phyloP scores from a whole-genome alignment of 2,888 invertebrate species.

The Achlya flavicornis region DNA sequence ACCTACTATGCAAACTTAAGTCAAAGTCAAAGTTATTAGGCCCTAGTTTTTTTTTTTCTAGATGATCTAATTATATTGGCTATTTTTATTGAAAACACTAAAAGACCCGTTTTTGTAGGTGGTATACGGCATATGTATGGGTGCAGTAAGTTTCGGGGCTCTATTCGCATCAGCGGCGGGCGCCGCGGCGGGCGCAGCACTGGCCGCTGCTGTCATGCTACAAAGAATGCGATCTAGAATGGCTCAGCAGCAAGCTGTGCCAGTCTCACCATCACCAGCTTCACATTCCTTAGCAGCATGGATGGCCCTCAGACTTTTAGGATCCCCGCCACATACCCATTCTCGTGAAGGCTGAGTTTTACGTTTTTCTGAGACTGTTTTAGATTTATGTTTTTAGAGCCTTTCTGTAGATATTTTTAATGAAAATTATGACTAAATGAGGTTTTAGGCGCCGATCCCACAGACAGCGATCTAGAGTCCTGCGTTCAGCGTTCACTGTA shows the following conservation, averaged over 20 bases:
- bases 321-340: constrained; percentile 71
- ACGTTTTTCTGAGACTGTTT: constrained; percentile 2
- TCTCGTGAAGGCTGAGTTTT: constrained; percentile 61
- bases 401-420: neutral
- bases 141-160: constrained; percentile 94
- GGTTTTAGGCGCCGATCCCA: too few relatives aligned
- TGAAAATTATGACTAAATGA: too few relatives aligned
- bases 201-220: constrained; percentile 93
- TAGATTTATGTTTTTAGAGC: constrained; percentile 3
- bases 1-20: too few relatives aligned
- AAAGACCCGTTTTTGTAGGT: constrained; percentile 68
- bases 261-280: constrained; percentile 79
- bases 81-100: too few relatives aligned
- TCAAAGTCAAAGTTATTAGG: too few relatives aligned
- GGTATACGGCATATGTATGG: constrained; percentile 95
- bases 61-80: too few relatives aligned
- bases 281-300: constrained; percentile 88
- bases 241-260: constrained; percentile 49
- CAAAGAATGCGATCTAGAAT: constrained; percentile 91
- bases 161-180: constrained; percentile 94
- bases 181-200: constrained; percentile 93
- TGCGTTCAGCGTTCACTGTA: too few relatives aligned
- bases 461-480: too few relatives aligned
- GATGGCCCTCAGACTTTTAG: constrained; percentile 88
- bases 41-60: too few relatives aligned